Percentiles rank a stretch among this genome's conserved stretches.
Conservation (phyloP, 1,140 invertebrate genomes). For the Euschistus heros region DNA sequence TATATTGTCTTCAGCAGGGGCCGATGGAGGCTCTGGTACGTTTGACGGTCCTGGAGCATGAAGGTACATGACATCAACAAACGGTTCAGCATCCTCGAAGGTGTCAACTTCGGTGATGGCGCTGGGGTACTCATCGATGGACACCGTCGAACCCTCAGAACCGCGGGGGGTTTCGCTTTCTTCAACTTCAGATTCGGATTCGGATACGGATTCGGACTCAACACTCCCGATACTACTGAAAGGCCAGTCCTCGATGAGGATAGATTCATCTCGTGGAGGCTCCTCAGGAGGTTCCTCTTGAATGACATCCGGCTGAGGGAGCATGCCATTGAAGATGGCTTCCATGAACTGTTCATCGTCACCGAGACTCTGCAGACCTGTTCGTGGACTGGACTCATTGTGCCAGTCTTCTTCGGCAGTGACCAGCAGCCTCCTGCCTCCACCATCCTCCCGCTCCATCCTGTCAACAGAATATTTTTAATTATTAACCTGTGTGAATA, state of each 20-base stretch:
- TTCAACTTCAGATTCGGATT: slow-evolving; percentile 4
- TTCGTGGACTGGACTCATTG: neutral
- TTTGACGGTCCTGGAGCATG: neutral
- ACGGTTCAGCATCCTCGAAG: neutral
- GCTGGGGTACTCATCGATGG: neutral
- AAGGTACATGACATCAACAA: slow-evolving; percentile 9
- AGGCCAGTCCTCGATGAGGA: neutral
- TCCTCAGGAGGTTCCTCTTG: neutral
- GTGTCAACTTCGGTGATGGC: neutral
- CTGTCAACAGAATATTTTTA: neutral
- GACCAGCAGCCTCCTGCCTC: neutral
- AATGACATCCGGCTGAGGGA: slow-evolving; percentile 2
- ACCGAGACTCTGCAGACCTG: slow-evolving; percentile 18
- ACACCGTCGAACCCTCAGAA: neutral
- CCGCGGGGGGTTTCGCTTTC: neutral
- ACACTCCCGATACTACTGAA: neutral
- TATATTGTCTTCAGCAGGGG: neutral
- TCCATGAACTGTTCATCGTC: slow-evolving; percentile 22
- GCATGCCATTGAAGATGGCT: slow-evolving; percentile 22
- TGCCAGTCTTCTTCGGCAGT: neutral
- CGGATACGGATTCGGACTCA: neutral
- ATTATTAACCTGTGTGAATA: no score
- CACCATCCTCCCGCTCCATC: slow-evolving; percentile 3
- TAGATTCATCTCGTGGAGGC: neutral
- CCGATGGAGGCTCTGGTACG: neutral